Evolutionary conservation across 2,797 vertebrate species (phyloP).

Genomic region (Ambastaia sidthimunki): DNA sequence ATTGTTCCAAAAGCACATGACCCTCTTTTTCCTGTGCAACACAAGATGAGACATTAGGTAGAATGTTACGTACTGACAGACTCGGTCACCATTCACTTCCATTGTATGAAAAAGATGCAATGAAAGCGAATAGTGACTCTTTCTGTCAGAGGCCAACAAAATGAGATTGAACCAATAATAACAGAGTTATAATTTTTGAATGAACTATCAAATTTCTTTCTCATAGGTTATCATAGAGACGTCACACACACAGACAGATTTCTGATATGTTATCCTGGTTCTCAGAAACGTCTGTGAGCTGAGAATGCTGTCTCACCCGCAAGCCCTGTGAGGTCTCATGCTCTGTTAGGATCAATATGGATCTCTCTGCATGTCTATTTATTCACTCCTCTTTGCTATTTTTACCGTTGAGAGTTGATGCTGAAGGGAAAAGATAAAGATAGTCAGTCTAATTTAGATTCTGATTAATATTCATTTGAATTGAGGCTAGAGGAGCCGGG

Average conservation of each 20-base stretch:
- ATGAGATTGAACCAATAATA: too few species aligned
- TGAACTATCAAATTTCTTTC: not conserved
- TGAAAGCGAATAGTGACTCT: not conserved
- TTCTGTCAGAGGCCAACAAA: too few species aligned
- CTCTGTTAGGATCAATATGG: slow-evolving; percentile 33
- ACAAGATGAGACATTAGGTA: not conserved
- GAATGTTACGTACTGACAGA: not conserved
- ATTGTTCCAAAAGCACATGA: not conserved
- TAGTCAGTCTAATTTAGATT: slow-evolving; percentile 57
- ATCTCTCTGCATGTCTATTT: slow-evolving; percentile 51
- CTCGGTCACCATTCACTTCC: too few species aligned
- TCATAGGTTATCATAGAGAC: not conserved
- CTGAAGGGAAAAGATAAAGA: slow-evolving; percentile 21
- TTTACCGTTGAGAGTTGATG: slow-evolving; percentile 33
- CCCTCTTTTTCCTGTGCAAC: not conserved
- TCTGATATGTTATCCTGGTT: not conserved
- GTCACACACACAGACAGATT: not conserved
- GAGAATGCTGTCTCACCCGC: slow-evolving; percentile 30
- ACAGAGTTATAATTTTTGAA: not conserved
- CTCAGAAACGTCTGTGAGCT: not conserved
- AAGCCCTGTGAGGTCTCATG: slow-evolving; percentile 13
- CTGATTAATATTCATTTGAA: slow-evolving; percentile 59
- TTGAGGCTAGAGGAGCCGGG: slow-evolving; percentile 30
- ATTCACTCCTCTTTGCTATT: slow-evolving; percentile 39
- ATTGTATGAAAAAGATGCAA: not conserved